These are phyloP conservation scores for Anas capensis DNA, from an alignment of 2,797 vertebrate genomes.

Conservation along the genomic window DNA sequence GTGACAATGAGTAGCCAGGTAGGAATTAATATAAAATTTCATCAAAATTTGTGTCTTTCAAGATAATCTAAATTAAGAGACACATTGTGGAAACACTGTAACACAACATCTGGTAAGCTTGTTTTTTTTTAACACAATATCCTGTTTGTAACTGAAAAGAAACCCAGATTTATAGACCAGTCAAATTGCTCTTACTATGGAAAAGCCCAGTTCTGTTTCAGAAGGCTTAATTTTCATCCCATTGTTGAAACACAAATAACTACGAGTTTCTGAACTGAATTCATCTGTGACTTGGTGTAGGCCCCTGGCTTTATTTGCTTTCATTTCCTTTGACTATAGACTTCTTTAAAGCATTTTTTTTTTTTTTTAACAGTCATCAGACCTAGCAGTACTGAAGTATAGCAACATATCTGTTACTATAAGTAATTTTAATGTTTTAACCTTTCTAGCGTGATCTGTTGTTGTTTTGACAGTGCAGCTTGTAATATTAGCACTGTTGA, in stretches of 20 bases:
- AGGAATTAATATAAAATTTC: background rate
- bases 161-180: background rate
- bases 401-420: background rate
- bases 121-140: background rate
- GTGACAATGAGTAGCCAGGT: background rate
- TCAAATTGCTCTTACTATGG: background rate
- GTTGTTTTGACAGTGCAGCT: conserved; percentile 12
- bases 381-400: background rate
- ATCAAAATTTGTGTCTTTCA: background rate
- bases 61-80: background rate
- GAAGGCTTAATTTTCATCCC: background rate
- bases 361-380: background rate
- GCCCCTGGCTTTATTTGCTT: background rate
- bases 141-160: background rate
- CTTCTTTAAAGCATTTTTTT: conserved; percentile 1
- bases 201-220: background rate
- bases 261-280: background rate
- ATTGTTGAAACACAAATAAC: background rate
- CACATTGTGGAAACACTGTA: background rate
- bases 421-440: conserved; percentile 38
- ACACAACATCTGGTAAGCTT: background rate
- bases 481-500: conserved; percentile 12
- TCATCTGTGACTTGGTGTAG: background rate
- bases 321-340: background rate
- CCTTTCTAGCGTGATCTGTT: background rate